Base-by-base conservation (phyloP, 2,113 vertebrate genomes). In the Ranitomeya variabilis region DNA sequence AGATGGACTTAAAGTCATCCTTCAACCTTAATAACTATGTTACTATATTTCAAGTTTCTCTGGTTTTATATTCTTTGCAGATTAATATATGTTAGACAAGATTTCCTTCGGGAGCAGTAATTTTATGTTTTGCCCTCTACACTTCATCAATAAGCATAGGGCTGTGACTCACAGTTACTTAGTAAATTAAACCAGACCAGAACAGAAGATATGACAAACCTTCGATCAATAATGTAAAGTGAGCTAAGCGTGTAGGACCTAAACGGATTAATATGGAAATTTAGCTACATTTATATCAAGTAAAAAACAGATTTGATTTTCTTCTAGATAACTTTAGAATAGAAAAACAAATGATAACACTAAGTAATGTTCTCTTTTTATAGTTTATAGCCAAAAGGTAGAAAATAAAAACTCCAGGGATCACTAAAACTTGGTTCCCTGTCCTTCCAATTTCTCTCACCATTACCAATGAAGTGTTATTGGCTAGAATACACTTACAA, bases 41-140 rank as follows among this genome's bases (percentile, higher is more conserved):
- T n/a, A n/a, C n/a, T n/a, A n/a, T 74, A 18, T 45, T 74, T 76
- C 12, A 51, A 76, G 51, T 51, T 19, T 76, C 73, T 21, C 0
- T 19, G 3, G 73, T 51, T 3, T 51, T 11, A 52, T 4, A 76
- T 76, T 51, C 16, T 45, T 76, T 51, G 21, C 51, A 7, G 37
- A 51, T 31, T 51, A 19, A 51, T 51, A 21, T 52, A 71, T 5
- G 11, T 69, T 69, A 14, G 4, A 67, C n/a, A 6, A 45, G 31
- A 74, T 76, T 76, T 76, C 73, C 73, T 76, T 52, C 19, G 73
- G 73, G 73, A 51, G 37, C 73, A 74, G 16, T 74, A 74, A 74
- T 74, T 73, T 73, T 73, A 45, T 19, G 31, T 45, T 45, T 74
- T 74, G 71, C 71, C 31, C 55, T 80, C 59, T 31, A 60, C 23